These are phyloP conservation scores for Brenthis hecate DNA, from an alignment of 2,888 invertebrate species.

Conservation along the genomic window DNA sequence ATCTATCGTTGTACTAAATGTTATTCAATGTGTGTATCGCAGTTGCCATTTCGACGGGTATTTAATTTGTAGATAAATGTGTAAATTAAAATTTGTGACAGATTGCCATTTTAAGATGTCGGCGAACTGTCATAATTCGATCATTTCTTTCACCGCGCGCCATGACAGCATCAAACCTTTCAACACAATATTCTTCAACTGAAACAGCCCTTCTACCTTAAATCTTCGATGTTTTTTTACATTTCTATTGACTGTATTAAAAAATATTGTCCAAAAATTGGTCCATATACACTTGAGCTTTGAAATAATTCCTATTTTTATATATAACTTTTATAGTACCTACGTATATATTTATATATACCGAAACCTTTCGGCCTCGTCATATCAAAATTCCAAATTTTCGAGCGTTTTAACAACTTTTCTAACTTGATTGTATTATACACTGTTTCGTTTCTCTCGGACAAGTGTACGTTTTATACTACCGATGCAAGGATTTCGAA, in stretches of 20 bases:
- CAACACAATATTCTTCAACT: conserved; percentile 5
- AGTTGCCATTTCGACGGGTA: conserved; percentile 66
- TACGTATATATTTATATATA: conserved; percentile 43
- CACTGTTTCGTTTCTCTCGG: conserved; percentile 56
- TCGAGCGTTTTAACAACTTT: conserved; percentile 53
- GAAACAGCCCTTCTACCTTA: background rate
- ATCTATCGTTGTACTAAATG: conserved; percentile 42
- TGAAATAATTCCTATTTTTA: conserved; percentile 77
- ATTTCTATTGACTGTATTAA: conserved; percentile 9
- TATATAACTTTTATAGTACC: conserved; percentile 71
- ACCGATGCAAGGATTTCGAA: conserved; percentile 16
- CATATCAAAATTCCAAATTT: conserved; percentile 72
- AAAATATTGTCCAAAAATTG: conserved; percentile 46
- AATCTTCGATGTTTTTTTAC: conserved; percentile 13
- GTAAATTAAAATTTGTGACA: conserved; percentile 61
- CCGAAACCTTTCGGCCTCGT: conserved; percentile 57
- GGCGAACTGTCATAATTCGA: conserved; percentile 26
- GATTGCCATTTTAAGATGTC: conserved; percentile 64
- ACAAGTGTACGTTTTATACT: conserved; percentile 49
- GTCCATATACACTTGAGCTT: conserved; percentile 80
- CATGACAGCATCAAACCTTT: conserved; percentile 26
- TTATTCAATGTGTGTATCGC: conserved; percentile 40
- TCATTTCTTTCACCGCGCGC: conserved; percentile 28
- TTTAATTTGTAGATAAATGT: conserved; percentile 39
- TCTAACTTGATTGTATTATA: conserved; percentile 43